Evolutionary conservation across 2,113 vertebrate genomes (phyloP).

Genomic region (Sinocyclocheilus maitianheensis): DNA sequence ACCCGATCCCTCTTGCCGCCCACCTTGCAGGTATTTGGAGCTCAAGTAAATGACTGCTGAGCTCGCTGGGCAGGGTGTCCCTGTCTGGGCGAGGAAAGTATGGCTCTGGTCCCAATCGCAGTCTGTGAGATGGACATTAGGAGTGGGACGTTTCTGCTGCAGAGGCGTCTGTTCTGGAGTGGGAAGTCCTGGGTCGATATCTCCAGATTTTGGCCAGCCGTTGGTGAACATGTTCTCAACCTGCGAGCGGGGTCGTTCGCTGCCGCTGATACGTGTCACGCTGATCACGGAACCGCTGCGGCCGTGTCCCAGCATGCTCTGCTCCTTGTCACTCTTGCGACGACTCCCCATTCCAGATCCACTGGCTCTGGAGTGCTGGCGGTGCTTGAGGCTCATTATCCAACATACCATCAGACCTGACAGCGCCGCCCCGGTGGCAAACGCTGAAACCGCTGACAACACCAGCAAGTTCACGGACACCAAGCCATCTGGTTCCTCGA

Average conservation of each 20-base stretch:
- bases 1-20: constrained; percentile 71
- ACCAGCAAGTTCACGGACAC: constrained; percentile 94
- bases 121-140: constrained; percentile 73
- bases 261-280: constrained; percentile 84
- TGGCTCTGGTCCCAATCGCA: constrained; percentile 88
- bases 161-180: constrained; percentile 94
- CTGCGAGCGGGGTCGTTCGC: constrained; percentile 71
- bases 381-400: constrained; percentile 90
- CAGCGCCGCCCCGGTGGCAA: constrained; percentile 89
- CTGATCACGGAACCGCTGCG: constrained; percentile 89
- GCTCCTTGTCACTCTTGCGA: constrained; percentile 87
- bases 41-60: constrained; percentile 82
- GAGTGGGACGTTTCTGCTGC: constrained; percentile 86
- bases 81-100: constrained; percentile 82
- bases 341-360: constrained; percentile 72
- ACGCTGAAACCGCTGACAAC: constrained; percentile 91
- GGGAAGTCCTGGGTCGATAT: constrained; percentile 88
- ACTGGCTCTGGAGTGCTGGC: constrained; percentile 69
- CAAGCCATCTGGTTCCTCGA: constrained; percentile 87
- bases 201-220: constrained; percentile 85
- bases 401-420: constrained; percentile 93
- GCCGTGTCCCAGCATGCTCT: constrained; percentile 83
- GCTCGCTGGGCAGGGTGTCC: constrained; percentile 67
- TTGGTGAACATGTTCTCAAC: constrained; percentile 83
- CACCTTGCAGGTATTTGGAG: constrained; percentile 75